Percentiles rank a stretch among this genome's conserved stretches.
Conservation (phyloP, 2,888 invertebrate species). For the Hofmannophila pseudospretella region DNA sequence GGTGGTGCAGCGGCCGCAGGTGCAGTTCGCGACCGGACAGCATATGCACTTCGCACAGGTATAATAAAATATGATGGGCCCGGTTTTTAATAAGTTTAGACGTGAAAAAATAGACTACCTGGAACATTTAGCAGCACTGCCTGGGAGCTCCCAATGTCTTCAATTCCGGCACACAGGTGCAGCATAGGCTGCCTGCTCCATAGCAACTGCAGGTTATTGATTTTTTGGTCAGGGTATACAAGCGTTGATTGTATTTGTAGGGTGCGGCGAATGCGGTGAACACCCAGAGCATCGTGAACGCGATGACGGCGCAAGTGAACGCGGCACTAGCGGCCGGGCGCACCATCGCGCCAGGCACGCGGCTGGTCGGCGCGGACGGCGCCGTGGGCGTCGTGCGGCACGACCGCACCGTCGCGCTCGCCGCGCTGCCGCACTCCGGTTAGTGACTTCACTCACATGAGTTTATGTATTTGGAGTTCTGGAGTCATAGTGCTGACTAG, state of each 20-base stretch:
- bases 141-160: too few species aligned
- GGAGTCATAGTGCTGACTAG: too few species aligned
- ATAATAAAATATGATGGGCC: conserved; percentile 3
- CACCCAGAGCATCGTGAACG: conserved; percentile 58
- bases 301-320: conserved; percentile 81
- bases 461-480: too few species aligned
- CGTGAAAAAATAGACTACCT: too few species aligned
- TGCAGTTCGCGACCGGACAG: conserved; percentile 51
- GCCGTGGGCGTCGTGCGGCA: conserved; percentile 81
- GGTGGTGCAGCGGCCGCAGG: conserved; percentile 46
- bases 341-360: conserved; percentile 65
- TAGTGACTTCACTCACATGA: conserved; percentile 2
- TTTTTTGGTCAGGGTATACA: too few species aligned
- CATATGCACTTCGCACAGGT: conserved; percentile 68
- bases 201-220: too few species aligned
- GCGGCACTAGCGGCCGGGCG: conserved; percentile 76
- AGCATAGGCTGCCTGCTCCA: too few species aligned
- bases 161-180: too few species aligned
- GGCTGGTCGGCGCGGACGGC: conserved; percentile 79
- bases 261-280: conserved; percentile 35
- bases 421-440: conserved; percentile 67
- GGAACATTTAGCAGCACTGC: too few species aligned
- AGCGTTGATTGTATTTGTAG: too few species aligned
- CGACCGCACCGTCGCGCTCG: conserved; percentile 78
- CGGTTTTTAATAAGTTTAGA: too few species aligned